These are phyloP conservation scores for Peromyscus nudipes DNA, from an alignment of 2,797 vertebrate genomes.

Conservation along the genomic window DNA sequence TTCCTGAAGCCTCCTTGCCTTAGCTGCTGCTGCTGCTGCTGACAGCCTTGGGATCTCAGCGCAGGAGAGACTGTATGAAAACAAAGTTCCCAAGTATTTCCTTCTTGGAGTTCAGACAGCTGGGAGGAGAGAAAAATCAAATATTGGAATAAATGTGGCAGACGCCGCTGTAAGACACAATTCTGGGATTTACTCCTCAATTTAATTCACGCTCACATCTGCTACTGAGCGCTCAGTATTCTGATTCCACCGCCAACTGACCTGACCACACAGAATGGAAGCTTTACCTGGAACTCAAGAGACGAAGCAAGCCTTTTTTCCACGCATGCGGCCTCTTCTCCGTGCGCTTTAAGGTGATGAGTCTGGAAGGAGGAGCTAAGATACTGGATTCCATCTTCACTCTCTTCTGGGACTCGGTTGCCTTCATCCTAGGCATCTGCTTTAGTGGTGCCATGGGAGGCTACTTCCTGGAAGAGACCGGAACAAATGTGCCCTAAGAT, in stretches of 20 bases:
- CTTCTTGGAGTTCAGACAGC: slow-evolving; percentile 66
- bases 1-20: not conserved
- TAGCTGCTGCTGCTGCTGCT: not conserved
- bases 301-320: not conserved
- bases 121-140: slow-evolving; percentile 56
- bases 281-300: slow-evolving; percentile 37
- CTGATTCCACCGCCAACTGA: not conserved
- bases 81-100: slow-evolving; percentile 69
- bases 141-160: slow-evolving; percentile 71
- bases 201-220: slow-evolving; percentile 52
- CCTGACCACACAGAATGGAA: slow-evolving; percentile 64
- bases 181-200: slow-evolving; percentile 14
- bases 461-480: not conserved
- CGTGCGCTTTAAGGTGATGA: not conserved
- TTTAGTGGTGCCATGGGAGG: not conserved
- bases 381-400: not conserved
- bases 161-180: slow-evolving; percentile 34
- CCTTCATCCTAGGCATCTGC: not conserved
- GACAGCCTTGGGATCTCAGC: slow-evolving; percentile 57
- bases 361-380: not conserved
- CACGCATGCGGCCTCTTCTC: not conserved
- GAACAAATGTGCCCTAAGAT: not conserved
- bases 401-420: not conserved
- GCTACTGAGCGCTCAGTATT: slow-evolving; percentile 49
- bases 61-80: not conserved